A percentile compares a stretch with the other conserved stretches of the same genome.
These are phyloP conservation scores for Arizona elegans DNA, from an alignment of 2,113 vertebrate species.

Conservation along the genomic window DNA sequence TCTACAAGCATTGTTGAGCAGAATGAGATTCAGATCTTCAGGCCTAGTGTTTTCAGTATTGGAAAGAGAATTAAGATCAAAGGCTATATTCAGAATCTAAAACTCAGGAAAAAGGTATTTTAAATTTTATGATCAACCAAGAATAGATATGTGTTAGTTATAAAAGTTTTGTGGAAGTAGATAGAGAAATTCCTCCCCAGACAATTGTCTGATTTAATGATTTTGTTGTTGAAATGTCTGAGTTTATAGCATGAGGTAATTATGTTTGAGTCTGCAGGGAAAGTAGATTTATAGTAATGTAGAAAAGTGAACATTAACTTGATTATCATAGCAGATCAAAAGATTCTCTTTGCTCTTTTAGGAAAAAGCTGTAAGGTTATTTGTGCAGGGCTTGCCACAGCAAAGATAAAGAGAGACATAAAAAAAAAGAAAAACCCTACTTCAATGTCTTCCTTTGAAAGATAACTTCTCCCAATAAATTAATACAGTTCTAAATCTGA, in stretches of 20 bases:
- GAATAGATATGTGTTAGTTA: not conserved
- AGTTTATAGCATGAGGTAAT: slow-evolving; percentile 35
- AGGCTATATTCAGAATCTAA: not conserved
- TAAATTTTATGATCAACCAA: not conserved
- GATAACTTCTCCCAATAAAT: not conserved
- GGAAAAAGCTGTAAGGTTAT: not conserved
- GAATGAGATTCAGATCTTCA: not conserved
- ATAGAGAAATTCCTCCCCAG: not conserved
- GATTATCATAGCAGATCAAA: slow-evolving; percentile 29
- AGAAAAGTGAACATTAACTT: slow-evolving; percentile 43
- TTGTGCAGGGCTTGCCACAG: not conserved
- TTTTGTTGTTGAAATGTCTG: slow-evolving; percentile 34
- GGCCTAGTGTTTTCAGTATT: not conserved
- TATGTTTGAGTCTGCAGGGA: slow-evolving; percentile 29
- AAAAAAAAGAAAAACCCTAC: not conserved
- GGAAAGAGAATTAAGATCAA: not conserved
- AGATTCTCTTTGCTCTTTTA: slow-evolving; percentile 9
- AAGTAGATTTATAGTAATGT: slow-evolving; percentile 39
- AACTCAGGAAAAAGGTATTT: not conserved
- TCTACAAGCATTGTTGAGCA: not conserved
- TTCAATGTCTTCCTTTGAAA: not conserved
- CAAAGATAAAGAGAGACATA: not conserved
- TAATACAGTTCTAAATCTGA: not conserved
- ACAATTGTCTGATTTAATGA: not conserved
- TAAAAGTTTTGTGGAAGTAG: not conserved